Conservation (phyloP, 2,113 vertebrate species). For the Ardeotis arabs region DNA sequence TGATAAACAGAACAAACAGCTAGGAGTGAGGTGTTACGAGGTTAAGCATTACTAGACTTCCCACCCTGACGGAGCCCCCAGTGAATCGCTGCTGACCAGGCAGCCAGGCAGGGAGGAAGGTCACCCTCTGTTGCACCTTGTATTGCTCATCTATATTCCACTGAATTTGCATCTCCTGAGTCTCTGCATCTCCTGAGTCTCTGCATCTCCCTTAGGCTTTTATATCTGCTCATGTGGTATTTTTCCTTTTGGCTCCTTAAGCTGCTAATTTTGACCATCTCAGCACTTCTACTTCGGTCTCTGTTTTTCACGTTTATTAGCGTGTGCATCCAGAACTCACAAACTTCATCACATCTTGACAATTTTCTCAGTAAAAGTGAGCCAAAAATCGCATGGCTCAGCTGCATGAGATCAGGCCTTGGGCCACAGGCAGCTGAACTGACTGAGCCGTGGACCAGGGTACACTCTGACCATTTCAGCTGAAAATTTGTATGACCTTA, state of each 20-base stretch:
- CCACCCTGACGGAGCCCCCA: accelerated
- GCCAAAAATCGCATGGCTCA: not conserved
- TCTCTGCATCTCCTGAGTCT: not conserved
- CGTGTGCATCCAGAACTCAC: not conserved
- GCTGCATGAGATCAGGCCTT: not conserved
- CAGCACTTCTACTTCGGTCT: not conserved
- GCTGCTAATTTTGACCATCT: not conserved
- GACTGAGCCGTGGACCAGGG: not conserved
- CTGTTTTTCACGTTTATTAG: not conserved
- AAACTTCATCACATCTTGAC: not conserved
- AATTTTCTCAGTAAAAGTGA: not conserved
- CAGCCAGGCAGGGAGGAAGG: not conserved
- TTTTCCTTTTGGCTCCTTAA: not conserved
- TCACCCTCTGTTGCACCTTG: not conserved
- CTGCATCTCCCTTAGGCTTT: not conserved
- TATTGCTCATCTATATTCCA: not conserved
- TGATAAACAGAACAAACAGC: not conserved
- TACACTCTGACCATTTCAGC: not conserved
- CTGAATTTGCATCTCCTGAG: not conserved
- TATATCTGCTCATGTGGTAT: not conserved
- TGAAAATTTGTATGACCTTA: not conserved
- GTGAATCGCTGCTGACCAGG: not conserved
- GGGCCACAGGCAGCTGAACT: not conserved
- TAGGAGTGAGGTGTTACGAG: not conserved
- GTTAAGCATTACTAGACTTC: not conserved